Base-by-base conservation (phyloP, 53 echinoderm and acorn worm species). In the Paracentrotus lividus region DNA sequence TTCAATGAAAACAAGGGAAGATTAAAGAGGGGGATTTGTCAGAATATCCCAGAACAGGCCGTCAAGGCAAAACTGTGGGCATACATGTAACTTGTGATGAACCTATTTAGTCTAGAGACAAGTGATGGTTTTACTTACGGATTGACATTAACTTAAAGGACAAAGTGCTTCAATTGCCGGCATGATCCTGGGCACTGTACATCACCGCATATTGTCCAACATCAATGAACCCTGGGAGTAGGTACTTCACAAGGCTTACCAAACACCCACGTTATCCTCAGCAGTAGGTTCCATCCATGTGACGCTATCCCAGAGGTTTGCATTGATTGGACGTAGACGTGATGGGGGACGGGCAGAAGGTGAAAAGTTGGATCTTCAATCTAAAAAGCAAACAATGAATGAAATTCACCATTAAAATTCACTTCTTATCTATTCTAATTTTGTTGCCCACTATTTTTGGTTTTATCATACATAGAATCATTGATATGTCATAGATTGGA, bases 281-380 rank as follows among this genome's bases (percentile, higher is more conserved):
- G 95, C 94, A 4, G 40, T 58, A n/a, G 97, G 97, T 72, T 66
- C 60, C 12, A 33, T 40, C 97, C 97, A 97, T 18, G 88, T 45
- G 12, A 94, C 94, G 2, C 56, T 60, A 42, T 60, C 40, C 94
- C 96, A 49, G 66, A 90, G 7, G 93, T 64, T 5, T 55, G 88
- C 34, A 90, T 89, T 29, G 42, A 58, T 57, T 77, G 59, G 21
- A 93, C 93, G 85, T 84, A 90, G 14, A 95, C 90, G 94, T 91
- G 31, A 93, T 75, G 89, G 68, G 78, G 49, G 76, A 49, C 21
- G 94, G 94, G 43, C 88, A 69, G 76, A 36, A 44, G 8, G 29
- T 49, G 68, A 94, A 89, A 89, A 23, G 26, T n/a, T 5, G 94
- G 94, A 3, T 20, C 42, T 27, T 53, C 72, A 31, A 20, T 94